A percentile compares a stretch with the other conserved stretches of the same genome.
Conservation (phyloP, 2,888 invertebrate species). For the Sesamia inferens region DNA sequence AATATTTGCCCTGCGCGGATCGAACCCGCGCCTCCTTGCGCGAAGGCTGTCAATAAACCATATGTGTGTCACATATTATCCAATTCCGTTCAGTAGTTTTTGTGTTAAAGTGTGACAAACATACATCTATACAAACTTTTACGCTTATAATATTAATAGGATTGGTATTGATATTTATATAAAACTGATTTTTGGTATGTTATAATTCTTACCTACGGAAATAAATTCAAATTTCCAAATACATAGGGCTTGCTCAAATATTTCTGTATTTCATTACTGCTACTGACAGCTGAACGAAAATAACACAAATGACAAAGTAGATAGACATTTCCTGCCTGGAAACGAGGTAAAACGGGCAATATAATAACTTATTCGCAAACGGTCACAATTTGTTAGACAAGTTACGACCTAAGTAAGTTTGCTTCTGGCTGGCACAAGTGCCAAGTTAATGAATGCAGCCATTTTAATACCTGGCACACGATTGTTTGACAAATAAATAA, state of each 20-base stretch:
- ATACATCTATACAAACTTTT: too few relatives aligned
- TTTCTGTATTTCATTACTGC: constrained; percentile 11
- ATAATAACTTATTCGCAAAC: constrained; percentile 37
- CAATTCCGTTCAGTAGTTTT: too few relatives aligned
- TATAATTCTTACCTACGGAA: neutral
- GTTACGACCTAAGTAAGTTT: constrained; percentile 11
- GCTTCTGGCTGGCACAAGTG: constrained; percentile 15
- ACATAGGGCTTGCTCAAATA: neutral
- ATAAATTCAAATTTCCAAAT: neutral
- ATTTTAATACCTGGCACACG: constrained; percentile 44
- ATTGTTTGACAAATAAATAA: constrained; percentile 39
- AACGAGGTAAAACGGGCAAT: constrained; percentile 15
- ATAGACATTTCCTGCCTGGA: constrained; percentile 40
- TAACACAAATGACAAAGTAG: constrained; percentile 34
- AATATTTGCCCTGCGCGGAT: too few relatives aligned
- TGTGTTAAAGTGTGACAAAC: too few relatives aligned
- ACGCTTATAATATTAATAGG: too few relatives aligned
- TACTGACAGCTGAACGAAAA: constrained; percentile 24
- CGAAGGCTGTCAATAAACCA: too few relatives aligned
- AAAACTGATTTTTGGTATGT: neutral
- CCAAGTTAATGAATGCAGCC: constrained; percentile 26
- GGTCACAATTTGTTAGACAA: constrained; percentile 33
- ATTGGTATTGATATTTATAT: neutral
- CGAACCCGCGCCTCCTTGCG: too few relatives aligned
- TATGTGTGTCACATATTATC: too few relatives aligned